These are phyloP conservation scores for Zhuqinia jingwanae DNA, from an alignment of 2,888 invertebrate species.

Conservation along the genomic window DNA sequence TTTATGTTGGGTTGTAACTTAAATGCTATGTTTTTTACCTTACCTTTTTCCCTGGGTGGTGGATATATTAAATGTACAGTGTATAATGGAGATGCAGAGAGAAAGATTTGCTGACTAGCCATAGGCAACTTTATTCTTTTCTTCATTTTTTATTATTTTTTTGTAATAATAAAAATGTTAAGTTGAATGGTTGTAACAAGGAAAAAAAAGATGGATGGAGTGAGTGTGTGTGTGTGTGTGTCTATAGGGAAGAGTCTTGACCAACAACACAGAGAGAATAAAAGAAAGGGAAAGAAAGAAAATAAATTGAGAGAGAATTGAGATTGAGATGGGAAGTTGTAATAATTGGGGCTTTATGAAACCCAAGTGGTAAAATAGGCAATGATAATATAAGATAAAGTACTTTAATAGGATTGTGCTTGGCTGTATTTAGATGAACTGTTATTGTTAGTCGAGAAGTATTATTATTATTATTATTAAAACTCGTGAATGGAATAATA, in stretches of 20 bases:
- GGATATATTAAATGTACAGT: not conserved
- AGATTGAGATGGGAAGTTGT: too few species aligned
- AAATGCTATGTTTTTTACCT: conserved; percentile 26
- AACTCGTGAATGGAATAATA: too few species aligned
- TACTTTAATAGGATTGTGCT: too few species aligned
- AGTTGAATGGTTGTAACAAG: conserved; percentile 24
- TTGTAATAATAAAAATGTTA: not conserved
- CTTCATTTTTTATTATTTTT: conserved; percentile 29
- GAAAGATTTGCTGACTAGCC: conserved; percentile 18
- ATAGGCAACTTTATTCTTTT: conserved; percentile 22
- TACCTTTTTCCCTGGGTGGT: conserved; percentile 33
- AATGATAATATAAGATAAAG: not conserved
- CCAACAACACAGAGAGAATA: not conserved
- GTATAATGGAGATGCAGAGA: too few species aligned
- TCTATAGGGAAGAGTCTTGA: not conserved
- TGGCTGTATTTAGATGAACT: too few species aligned
- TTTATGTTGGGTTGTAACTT: conserved; percentile 17
- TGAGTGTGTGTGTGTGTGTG: not conserved
- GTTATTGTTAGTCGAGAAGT: too few species aligned
- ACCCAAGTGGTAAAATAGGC: conserved; percentile 14
- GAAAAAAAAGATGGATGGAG: conserved; percentile 13
- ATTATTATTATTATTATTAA: too few species aligned
- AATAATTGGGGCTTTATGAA: conserved; percentile 64
- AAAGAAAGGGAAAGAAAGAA: conserved; percentile 42
- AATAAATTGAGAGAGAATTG: conserved; percentile 14